phyloP scores from a whole-genome alignment of 2,797 vertebrate genomes.

The Muscicapa comitata region DNA sequence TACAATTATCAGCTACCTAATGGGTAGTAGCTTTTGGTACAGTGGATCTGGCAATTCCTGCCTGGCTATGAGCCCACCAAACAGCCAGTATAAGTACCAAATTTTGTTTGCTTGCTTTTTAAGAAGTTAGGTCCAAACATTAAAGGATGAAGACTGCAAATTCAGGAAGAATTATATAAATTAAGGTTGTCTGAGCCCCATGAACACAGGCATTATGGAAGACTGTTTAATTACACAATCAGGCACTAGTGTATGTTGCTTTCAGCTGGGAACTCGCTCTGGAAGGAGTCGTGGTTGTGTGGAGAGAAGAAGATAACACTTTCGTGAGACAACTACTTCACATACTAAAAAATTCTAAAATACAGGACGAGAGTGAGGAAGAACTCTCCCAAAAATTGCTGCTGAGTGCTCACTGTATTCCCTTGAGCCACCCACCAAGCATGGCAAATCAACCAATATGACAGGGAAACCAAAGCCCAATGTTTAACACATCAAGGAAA shows the following conservation, averaged over 20 bases:
- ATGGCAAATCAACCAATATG: background rate
- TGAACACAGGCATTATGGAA: background rate
- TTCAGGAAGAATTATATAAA: background rate
- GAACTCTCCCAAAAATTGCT: background rate
- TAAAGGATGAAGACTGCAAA: background rate
- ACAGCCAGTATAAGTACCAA: background rate
- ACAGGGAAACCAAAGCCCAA: background rate
- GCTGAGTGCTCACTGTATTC: background rate
- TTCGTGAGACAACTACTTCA: background rate
- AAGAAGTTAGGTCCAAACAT: background rate
- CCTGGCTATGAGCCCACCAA: background rate
- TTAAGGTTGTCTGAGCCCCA: background rate
- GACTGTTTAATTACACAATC: background rate
- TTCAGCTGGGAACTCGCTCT: background rate
- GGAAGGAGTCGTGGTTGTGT: background rate
- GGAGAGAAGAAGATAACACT: background rate
- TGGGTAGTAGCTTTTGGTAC: background rate
- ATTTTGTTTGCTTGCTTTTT: background rate
- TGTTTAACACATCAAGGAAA: constrained; percentile 12
- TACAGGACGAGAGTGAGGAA: background rate
- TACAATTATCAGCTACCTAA: background rate
- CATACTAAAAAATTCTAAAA: background rate
- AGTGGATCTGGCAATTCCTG: background rate
- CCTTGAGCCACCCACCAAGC: background rate
- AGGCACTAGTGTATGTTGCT: background rate